Percentiles rank a stretch among this genome's conserved stretches.
Conservation (phyloP, 2,797 vertebrate genomes). For the Masticophis lateralis region DNA sequence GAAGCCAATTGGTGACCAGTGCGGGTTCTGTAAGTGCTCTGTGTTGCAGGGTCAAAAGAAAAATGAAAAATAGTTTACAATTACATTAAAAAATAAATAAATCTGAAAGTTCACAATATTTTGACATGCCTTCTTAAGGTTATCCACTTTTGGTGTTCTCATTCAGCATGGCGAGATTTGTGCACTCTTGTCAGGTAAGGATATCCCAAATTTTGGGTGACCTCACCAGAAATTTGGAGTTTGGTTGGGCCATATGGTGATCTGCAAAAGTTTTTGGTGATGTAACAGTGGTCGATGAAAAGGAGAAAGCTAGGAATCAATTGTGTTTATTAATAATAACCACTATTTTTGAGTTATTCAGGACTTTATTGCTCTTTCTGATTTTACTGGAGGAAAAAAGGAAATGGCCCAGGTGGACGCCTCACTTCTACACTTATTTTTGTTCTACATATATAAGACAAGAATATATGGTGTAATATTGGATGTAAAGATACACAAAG, state of each 20-base stretch:
- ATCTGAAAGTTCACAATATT: not conserved
- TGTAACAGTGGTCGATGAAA: not conserved
- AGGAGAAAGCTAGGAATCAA: not conserved
- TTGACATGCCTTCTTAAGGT: not conserved
- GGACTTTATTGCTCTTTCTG: not conserved
- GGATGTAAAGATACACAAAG: not conserved
- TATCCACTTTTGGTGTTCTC: not conserved
- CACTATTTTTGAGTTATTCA: not conserved
- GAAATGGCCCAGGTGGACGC: not conserved
- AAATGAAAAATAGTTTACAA: not conserved
- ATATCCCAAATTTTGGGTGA: not conserved
- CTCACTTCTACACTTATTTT: not conserved
- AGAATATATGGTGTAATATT: not conserved
- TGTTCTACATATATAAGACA: not conserved
- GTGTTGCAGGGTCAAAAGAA: not conserved
- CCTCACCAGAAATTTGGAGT: not conserved
- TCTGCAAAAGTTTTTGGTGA: not conserved
- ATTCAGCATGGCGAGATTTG: not conserved
- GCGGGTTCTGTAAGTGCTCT: not conserved
- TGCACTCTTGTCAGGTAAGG: not conserved
- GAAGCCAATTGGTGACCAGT: not conserved
- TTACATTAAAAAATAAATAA: not conserved
- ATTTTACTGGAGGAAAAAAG: not conserved
- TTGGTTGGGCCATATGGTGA: not conserved
- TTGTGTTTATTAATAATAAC: not conserved